Conservation (phyloP, 2,113 vertebrate species). For the Sorex fumeus region DNA sequence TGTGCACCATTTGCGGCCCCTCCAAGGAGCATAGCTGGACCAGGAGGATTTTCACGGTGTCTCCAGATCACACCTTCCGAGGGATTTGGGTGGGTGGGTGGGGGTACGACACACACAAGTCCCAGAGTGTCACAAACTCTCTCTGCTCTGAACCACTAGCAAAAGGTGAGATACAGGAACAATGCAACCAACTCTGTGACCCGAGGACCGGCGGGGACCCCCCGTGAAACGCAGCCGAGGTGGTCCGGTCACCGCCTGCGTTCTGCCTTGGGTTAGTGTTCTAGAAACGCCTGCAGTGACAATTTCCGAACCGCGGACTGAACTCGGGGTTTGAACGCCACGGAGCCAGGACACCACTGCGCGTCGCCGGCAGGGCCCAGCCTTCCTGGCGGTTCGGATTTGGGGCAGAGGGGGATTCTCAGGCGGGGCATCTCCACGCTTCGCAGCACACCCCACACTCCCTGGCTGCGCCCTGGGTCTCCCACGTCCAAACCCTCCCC, state of each 20-base stretch:
- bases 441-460: conserved; percentile 9
- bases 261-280: not conserved
- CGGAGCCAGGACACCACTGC: not conserved
- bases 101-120: no score
- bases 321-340: not conserved
- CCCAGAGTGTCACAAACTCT: not conserved
- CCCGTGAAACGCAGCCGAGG: not conserved
- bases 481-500: not conserved
- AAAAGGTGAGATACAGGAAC: not conserved
- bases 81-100: conserved; percentile 20
- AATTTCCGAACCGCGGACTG: conserved; percentile 29
- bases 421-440: not conserved
- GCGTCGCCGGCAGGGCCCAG: no score
- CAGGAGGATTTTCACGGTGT: not conserved
- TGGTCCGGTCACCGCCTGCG: not conserved
- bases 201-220: conserved; percentile 16
- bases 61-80: not conserved
- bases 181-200: not conserved
- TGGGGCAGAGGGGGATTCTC: not conserved
- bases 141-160: not conserved
- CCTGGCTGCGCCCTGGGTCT: not conserved
- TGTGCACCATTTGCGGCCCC: not conserved
- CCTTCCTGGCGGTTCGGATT: not conserved
- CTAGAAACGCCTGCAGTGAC: not conserved
- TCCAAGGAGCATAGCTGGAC: not conserved